Conservation (phyloP, 2,113 vertebrate species). For the Psettodes erumei region DNA sequence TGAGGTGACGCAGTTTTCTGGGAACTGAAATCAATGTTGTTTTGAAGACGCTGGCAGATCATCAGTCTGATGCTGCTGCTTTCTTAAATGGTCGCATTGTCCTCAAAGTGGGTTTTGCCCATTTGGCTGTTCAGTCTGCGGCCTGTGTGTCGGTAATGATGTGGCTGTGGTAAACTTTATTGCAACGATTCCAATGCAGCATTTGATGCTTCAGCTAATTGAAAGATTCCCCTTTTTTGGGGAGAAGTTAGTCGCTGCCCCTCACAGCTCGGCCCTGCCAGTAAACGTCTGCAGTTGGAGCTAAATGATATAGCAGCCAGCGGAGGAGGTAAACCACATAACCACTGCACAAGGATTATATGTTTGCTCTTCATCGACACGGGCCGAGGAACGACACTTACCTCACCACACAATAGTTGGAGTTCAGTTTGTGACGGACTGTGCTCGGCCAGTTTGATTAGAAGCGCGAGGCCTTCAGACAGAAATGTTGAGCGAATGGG, state of each 20-base stretch:
- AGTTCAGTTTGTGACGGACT: neutral
- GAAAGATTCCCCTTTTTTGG: neutral
- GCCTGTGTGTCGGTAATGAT: neutral
- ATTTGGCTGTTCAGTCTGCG: neutral
- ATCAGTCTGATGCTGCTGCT: neutral
- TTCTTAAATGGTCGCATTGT: too few relatives aligned
- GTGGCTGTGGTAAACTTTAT: neutral
- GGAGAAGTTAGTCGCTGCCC: neutral
- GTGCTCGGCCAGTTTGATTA: neutral
- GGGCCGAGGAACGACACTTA: slow-evolving; percentile 32
- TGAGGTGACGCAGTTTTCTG: neutral
- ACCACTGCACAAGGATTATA: slow-evolving; percentile 47
- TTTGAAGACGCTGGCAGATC: neutral
- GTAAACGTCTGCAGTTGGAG: too few relatives aligned
- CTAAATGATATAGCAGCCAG: slow-evolving; percentile 26
- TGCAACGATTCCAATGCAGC: neutral
- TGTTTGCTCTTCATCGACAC: slow-evolving; percentile 31
- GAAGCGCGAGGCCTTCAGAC: neutral
- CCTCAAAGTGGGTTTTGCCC: neutral
- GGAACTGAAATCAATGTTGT: neutral
- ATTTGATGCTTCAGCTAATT: neutral
- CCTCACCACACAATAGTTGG: slow-evolving; percentile 25
- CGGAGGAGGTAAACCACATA: slow-evolving; percentile 52
- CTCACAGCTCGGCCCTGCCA: slow-evolving; percentile 13
- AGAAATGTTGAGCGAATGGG: neutral